Base-by-base conservation (phyloP, 2,888 invertebrate species). In the Malthinus seriepunctatus region DNA sequence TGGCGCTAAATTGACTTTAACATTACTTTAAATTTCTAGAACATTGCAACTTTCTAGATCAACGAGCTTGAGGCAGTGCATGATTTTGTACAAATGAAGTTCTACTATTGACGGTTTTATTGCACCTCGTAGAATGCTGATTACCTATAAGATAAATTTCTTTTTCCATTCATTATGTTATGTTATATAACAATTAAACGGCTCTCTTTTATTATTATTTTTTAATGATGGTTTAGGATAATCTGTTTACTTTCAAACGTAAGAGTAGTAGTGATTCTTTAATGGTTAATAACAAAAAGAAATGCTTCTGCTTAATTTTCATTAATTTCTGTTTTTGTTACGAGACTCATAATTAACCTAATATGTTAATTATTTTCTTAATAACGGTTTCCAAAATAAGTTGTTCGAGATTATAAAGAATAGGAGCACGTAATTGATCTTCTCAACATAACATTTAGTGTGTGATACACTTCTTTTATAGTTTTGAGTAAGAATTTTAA, bases 41-140 rank as follows among this genome's bases (percentile, higher is more conserved):
- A 42, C 14, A 42, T 42, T 42, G 23, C n/a, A 42, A 42, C 39
- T 42, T 42, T 42, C 39, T 42, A 42, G 39, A 42, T 42, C 39
- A 42, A 23, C 23, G 39, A 15, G 39, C 39, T 42, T 14, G 15
- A 8, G 39, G 39, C 15, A 10, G n/a, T 42, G 15, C 39, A 42
- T 9, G 14, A 15, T 9, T 14, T 42, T 15, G 39, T 42, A 15
- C 39, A 42, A 42, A 42, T n/a, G 15, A 42, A 42, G 23, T 23
- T 23, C n/a, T 42, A 15, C 39, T 14, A 42, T 42, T 15, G 23
- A 39, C 12, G 39, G n/a, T 23, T 15, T 42, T 14, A 42, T 42
- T 42, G 23, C 39, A 42, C 39, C 39, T 42, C 5, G 39, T 12
- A 11, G 23, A 42, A n/a, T n/a, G n/a, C n/a, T n/a, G n/a, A n/a